Evolutionary conservation across 92 coral and sea anemone species (phyloP), one percentile per base, ranked within the genome.

Genomic region (Ricordea florida): DNA sequence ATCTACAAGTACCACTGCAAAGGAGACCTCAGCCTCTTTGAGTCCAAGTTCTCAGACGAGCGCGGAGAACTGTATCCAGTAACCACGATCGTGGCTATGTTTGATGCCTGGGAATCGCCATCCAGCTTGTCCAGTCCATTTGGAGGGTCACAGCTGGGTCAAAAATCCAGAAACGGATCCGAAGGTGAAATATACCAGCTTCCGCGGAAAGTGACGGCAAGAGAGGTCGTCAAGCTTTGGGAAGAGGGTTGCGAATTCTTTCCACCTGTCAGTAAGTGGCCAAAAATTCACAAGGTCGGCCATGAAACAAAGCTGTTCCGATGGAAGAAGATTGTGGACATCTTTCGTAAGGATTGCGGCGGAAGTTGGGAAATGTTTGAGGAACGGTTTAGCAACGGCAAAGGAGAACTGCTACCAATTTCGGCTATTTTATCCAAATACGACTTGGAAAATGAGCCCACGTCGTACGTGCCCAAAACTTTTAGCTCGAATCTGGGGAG

Each of bases 251-350:
- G 97, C 62, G 99, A 96, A 42, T 47, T 72, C 47, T 96, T 96
- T 22, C 97, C 97, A 15, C 91, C 99, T 1, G 97, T 96, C 16
- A 81, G 83, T 44, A 90, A 85, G 69, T 96, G 99, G 99, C 93
- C 97, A 10, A 93, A 93, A 78, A 84, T 90, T 44, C 99, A 96
- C 51, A 93, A 88, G 52, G 93, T 96, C 44, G 99, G 99, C 41
- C 99, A 96, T 27, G 99, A 91, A 57, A 96, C 99, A 17, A 96
- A 96, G 62, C 89, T 96, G 6, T 91, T 93, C 66, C 80, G 99
- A 11, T 96, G 99, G 99, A 96, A 96, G 81, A 96, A 96, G 80
- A 91, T 89, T 51, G 97, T 88, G 11, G 99, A 96, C 56, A 96
- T 96, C 60, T 96, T 96, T 69, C 92, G 99, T 46, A 88, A 80